Percentiles rank a stretch among this genome's conserved stretches.
Conservation (phyloP, 2,888 invertebrate species). For the Polyommatus iphigenia region DNA sequence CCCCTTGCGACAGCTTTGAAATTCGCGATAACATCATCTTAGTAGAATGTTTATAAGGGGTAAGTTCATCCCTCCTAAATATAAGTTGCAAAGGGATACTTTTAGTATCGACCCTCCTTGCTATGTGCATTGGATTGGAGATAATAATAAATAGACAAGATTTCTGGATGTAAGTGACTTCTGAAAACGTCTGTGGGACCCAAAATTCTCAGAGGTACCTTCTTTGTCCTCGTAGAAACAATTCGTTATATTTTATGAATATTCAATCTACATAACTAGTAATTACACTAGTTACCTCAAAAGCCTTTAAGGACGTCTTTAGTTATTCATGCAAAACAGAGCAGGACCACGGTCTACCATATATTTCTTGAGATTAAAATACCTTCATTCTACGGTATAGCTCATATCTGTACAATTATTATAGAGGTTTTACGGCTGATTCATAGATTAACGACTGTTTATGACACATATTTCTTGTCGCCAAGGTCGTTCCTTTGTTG, state of each 20-base stretch:
- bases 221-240: neutral
- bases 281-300: neutral
- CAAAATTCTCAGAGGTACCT: neutral
- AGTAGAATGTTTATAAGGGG: neutral
- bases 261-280: neutral
- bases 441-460: constrained; percentile 19
- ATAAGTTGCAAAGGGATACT: neutral
- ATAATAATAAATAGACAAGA: neutral
- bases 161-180: neutral
- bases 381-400: neutral
- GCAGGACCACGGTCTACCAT: neutral
- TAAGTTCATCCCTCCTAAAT: neutral
- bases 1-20: neutral
- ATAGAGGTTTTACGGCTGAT: neutral
- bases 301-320: neutral
- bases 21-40: neutral
- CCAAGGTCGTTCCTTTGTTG: constrained; percentile 4
- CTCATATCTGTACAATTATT: neutral
- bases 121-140: neutral
- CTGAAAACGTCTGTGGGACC: neutral
- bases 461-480: constrained; percentile 24
- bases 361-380: neutral
- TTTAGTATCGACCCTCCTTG: neutral
- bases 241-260: neutral
- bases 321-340: neutral